Conservation (phyloP, 2,113 vertebrate species). For the Tenrec ecaudatus region DNA sequence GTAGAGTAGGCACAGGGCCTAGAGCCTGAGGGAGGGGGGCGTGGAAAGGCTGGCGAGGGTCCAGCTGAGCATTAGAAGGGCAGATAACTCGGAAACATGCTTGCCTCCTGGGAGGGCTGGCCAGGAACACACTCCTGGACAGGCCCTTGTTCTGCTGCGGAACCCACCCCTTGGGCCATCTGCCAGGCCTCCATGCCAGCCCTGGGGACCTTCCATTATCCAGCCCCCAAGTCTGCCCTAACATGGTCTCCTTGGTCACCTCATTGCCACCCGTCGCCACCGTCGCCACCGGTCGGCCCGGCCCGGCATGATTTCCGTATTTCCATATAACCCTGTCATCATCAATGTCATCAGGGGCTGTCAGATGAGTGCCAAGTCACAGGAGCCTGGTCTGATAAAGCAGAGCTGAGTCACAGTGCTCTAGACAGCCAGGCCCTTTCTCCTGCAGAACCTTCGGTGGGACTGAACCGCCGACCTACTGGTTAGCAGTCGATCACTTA, state of each 20-base stretch:
- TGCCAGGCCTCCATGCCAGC: background rate
- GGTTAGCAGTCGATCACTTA: background rate
- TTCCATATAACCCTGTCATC: background rate
- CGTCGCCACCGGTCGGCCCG: too few species aligned
- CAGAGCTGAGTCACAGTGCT: too few species aligned
- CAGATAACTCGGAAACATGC: accelerated
- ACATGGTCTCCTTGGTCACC: too few species aligned
- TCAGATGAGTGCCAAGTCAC: too few species aligned
- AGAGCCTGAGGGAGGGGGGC: background rate
- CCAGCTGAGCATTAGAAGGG: background rate
- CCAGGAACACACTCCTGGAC: background rate
- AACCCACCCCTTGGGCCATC: background rate
- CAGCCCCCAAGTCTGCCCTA: background rate
- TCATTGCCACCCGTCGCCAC: too few species aligned
- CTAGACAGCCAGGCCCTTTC: background rate
- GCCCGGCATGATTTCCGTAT: background rate
- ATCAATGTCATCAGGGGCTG: too few species aligned
- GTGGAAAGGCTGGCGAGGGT: background rate
- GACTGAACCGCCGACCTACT: background rate
- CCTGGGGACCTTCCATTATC: background rate
- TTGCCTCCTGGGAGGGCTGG: background rate
- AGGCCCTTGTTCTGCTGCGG: background rate
- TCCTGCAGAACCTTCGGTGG: background rate
- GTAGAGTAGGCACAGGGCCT: background rate
- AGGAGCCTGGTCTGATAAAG: too few species aligned